Percentiles rank a stretch among this genome's conserved stretches.
Evolutionary conservation across 2,888 invertebrate genomes (phyloP).

Genomic region (Diabrotica balteata): DNA sequence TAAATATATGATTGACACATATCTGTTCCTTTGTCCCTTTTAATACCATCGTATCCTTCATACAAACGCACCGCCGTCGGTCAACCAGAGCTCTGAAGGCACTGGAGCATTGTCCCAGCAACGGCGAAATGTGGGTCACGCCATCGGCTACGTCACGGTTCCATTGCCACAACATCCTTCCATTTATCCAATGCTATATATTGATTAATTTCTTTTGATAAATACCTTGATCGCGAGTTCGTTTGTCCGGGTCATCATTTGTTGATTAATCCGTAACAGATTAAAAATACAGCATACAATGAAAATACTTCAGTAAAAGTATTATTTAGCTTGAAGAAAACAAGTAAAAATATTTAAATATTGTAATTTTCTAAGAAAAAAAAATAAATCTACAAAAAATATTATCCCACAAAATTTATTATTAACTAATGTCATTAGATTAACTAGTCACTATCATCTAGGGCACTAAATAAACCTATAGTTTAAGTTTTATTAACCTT

Average conservation of each 20-base stretch:
- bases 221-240: neutral
- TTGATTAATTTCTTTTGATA: constrained; percentile 5
- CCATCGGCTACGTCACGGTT: constrained; percentile 8
- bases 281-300: no score
- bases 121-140: constrained; percentile 8
- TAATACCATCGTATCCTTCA: neutral
- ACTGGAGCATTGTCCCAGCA: constrained; percentile 8
- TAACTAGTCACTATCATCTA: no score
- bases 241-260: neutral
- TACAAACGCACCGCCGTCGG: neutral
- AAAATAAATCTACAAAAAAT: neutral
- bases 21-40: neutral
- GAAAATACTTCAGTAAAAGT: no score
- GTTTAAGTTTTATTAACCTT: no score
- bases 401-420: no score
- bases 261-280: no score
- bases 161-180: constrained; percentile 8
- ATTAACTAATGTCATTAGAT: no score
- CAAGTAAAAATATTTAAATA: no score
- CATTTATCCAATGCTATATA: constrained; percentile 3
- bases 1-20: no score
- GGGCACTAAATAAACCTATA: no score
- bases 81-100: constrained; percentile 1
- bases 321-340: no score
- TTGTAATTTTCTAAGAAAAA: neutral